Conservation (phyloP, 1,140 invertebrate genomes). For the Nebria ingens region DNA sequence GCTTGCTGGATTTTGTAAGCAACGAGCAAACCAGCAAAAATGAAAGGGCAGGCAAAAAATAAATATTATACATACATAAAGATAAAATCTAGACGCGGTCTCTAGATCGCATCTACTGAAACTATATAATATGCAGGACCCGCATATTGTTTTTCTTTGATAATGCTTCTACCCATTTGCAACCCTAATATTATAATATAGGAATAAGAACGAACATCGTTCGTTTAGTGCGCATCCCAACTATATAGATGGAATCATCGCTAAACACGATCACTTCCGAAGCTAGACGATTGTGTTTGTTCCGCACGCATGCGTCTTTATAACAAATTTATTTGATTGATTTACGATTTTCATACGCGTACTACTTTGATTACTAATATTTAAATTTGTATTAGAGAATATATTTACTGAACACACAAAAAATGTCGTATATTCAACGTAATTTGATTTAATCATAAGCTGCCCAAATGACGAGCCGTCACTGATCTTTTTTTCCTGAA, state of each 20-base stretch:
- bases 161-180: too few species aligned
- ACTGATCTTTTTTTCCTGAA: neutral
- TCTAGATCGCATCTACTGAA: neutral
- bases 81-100: slow-evolving; percentile 34
- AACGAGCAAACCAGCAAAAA: slow-evolving; percentile 34
- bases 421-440: too few species aligned
- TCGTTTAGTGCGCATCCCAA: neutral
- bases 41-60: slow-evolving; percentile 34
- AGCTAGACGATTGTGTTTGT: too few species aligned
- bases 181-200: too few species aligned
- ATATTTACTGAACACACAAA: too few species aligned
- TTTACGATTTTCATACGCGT: too few species aligned
- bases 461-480: too few species aligned
- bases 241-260: neutral
- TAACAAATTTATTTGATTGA: too few species aligned
- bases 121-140: neutral
- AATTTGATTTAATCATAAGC: too few species aligned
- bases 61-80: slow-evolving; percentile 29
- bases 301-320: too few species aligned
- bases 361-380: too few species aligned
- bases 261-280: neutral
- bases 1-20: slow-evolving; percentile 33
- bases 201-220: neutral
- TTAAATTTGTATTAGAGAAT: too few species aligned
- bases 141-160: neutral